These are phyloP conservation scores for Bubalus kerabau DNA, from an alignment of 2,113 vertebrate genomes.

Conservation along the genomic window DNA sequence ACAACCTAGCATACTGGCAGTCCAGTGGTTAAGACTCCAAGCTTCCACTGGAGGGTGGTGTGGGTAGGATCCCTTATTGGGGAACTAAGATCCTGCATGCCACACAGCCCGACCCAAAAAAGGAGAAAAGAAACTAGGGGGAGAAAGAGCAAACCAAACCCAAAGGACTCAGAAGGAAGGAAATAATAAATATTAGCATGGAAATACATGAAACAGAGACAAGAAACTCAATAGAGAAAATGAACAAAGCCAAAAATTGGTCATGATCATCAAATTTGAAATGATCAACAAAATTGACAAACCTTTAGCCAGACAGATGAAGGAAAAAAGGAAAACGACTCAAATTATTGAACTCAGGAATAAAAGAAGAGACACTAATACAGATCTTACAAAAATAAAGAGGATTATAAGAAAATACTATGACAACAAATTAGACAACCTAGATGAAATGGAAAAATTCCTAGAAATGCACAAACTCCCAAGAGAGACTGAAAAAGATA, in stretches of 20 bases:
- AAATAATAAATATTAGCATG: not conserved
- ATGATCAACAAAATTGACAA: not conserved
- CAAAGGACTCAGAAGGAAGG: not conserved
- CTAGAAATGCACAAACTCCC: not conserved
- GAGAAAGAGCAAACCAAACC: not conserved
- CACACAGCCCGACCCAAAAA: not conserved
- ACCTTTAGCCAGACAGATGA: not conserved
- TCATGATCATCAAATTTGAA: not conserved
- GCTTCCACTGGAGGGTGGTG: not conserved
- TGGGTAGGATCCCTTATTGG: not conserved
- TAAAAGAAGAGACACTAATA: not conserved
- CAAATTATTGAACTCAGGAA: not conserved
- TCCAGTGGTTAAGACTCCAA: not conserved
- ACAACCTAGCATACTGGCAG: not conserved
- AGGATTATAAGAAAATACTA: not conserved
- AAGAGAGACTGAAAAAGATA: not conserved
- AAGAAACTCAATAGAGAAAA: not conserved
- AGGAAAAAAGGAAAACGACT: not conserved
- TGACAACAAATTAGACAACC: not conserved
- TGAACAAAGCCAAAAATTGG: not conserved
- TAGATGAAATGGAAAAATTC: not conserved
- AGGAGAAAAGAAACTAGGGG: not conserved
- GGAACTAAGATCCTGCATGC: not conserved
- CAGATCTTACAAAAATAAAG: not conserved
- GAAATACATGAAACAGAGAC: not conserved